A percentile compares a stretch with the other conserved stretches of the same genome.
Evolutionary conservation across 2,888 invertebrate genomes (phyloP).

Genomic region (Tridacna gigas): DNA sequence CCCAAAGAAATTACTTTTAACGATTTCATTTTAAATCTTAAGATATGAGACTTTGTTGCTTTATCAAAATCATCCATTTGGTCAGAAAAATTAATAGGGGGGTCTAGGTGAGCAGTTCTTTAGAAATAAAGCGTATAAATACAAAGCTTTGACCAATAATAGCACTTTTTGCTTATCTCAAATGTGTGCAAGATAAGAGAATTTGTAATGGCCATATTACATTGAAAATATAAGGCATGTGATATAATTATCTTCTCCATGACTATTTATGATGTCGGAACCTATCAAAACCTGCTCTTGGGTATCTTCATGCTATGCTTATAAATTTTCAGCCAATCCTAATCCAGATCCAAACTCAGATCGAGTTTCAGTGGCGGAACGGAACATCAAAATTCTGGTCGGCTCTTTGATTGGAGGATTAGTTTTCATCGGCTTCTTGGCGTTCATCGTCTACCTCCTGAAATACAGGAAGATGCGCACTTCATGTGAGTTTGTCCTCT

Average conservation of each 20-base stretch:
- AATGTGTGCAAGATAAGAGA: no score
- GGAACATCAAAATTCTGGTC: conserved; percentile 12
- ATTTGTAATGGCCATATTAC: not conserved
- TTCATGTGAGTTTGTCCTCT: conserved; percentile 17
- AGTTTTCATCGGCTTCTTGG: conserved; percentile 21
- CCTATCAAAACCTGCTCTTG: no score
- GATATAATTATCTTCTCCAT: not conserved
- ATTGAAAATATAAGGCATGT: not conserved
- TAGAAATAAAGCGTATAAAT: no score
- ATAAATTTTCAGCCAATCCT: conserved; percentile 8
- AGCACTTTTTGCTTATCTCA: no score
- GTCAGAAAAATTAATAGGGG: no score
- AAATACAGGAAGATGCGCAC: conserved; percentile 32
- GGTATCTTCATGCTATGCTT: not conserved
- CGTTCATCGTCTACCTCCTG: conserved; percentile 32
- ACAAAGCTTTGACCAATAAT: no score
- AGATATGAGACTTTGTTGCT: no score
- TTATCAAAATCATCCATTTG: no score
- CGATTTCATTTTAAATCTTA: no score
- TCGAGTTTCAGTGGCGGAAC: not conserved
- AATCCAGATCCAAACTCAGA: not conserved
- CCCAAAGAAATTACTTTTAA: no score
- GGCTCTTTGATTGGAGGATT: conserved; percentile 11
- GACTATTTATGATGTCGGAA: not conserved
- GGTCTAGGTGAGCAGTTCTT: no score